Evolutionary conservation across 2,888 invertebrate species (phyloP), one percentile per base, ranked within the genome.

Genomic region (Nomada hirtipes): DNA sequence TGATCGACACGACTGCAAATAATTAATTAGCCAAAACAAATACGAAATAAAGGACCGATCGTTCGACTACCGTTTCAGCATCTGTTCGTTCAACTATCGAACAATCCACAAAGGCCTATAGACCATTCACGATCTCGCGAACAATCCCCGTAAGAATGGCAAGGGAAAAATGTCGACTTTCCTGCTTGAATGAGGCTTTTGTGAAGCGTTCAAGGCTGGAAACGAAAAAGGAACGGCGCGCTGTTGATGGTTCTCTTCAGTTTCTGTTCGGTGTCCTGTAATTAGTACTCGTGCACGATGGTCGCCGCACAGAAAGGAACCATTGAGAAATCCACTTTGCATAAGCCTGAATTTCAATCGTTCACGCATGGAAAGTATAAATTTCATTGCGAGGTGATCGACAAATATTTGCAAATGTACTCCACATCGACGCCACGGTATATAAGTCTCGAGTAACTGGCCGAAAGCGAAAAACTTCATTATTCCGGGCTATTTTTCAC

Each of bases 221-320:
- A 50, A 36, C 44, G 26, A 53, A 42, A 69, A 64, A 4, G 36
- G 60, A 73, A 80, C 69, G 57, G 64, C 59, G 42, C 26, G 42
- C 59, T 29, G 68, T 61, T 59, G 81, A 80, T 61, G 74, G 67
- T 79, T 53, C 79, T 53, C 79, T 70, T 23, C 50, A 18, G n/a
- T 26, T 29, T 65, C 65, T 67, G 36, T 55, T 55, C 42, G 71
- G 36, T 47, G 55, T 81, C 10, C 47, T 47, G 68, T 53, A 81
- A 80, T 81, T 81, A 81, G 81, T 81, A 81, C 73, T 52, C 47
- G 81, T 81, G 80, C 73, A 44, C 47, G 55, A 61, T 68, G 63
- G 13, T 50, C 44, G 26, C 9, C 61, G 52, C 9, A n/a, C 26
- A 72, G 67, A 81, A 80, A 67, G 61, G 64, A 23, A 36, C 73